These are phyloP conservation scores for Carlito syrichta DNA, from an alignment of 2,113 vertebrate genomes.

Conservation along the genomic window DNA sequence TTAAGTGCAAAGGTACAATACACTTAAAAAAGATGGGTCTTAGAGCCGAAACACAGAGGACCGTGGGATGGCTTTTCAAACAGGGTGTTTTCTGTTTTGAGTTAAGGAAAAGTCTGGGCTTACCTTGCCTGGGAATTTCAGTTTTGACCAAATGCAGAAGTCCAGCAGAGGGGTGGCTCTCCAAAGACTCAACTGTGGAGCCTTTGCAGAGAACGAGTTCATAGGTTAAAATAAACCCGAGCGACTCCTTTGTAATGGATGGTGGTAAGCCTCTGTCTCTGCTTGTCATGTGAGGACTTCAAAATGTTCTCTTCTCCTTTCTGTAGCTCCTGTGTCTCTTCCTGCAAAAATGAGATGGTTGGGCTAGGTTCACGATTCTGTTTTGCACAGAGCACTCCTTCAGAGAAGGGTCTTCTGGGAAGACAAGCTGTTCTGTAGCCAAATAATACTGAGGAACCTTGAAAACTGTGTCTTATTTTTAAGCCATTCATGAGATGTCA, in stretches of 20 bases:
- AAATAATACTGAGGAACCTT: not conserved
- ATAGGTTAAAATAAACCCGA: not conserved
- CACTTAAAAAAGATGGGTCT: not conserved
- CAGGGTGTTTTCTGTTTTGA: too few relatives aligned
- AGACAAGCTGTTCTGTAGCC: not conserved
- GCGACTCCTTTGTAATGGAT: not conserved
- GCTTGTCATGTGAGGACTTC: too few relatives aligned
- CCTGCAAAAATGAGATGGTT: not conserved
- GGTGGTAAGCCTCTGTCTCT: not conserved
- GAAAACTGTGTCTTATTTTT: not conserved
- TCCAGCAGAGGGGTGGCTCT: not conserved
- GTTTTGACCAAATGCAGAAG: not conserved
- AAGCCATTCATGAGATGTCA: not conserved
- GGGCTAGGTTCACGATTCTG: not conserved
- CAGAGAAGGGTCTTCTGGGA: not conserved
- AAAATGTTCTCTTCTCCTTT: not conserved
- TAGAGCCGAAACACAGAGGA: not conserved
- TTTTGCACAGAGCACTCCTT: not conserved
- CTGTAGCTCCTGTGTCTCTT: not conserved
- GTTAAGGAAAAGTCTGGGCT: not conserved
- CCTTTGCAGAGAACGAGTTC: not conserved
- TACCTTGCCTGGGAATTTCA: too few relatives aligned
- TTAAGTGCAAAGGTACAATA: not conserved
- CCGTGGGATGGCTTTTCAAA: not conserved
- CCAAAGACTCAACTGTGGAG: not conserved